Base-by-base conservation (phyloP, 2,797 vertebrate genomes). In the Ispidina lecontei region DNA sequence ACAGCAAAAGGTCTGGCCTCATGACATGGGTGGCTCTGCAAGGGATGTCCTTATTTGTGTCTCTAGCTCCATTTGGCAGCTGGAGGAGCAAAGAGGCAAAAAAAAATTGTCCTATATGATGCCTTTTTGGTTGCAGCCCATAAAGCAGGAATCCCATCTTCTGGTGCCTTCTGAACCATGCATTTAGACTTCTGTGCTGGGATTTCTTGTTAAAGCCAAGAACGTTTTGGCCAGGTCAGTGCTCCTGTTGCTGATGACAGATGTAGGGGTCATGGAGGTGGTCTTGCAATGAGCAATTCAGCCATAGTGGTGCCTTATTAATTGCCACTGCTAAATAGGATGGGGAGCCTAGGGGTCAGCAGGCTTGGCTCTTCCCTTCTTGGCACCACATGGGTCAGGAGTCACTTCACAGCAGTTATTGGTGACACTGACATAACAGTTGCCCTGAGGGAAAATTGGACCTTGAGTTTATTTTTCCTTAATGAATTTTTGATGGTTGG, bases 1-100 rank as follows among this genome's bases (percentile, higher is more conserved):
- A 26, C 1, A 1, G 23, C 58, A 14, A 2, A 1, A 35, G 4
- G 1, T 35, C 43, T 70, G 19, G 69, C 59, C 1, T 2, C 60
- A 51, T 89, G 63, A 63, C 7, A 5, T 4, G 5, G 39, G 29
- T 77, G 33, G 20, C 15, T 65, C 28, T 71, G 28, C 28, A 33
- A 47, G 39, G 20, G 62, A 64, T 55, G n/a, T 60, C 23, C 25
- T 49, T 1, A 0, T 49, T 14, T 0, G 0, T 29, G 4, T 20
- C 14, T 55, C 20, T 55, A 28, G 7, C 8, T 84, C 37, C 12
- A 4, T 0, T 54, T 6, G 14, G 12, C 46, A 49, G 33, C 13
- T 52, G 22, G 23, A 84, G 43, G 39, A 78, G 14, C 23, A 58
- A 90, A 87, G 21, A 11, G 12, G 13, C 5, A n/a, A 73, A 60